Conservation (phyloP, 2,113 vertebrate species). For the Osmerus eperlanus region DNA sequence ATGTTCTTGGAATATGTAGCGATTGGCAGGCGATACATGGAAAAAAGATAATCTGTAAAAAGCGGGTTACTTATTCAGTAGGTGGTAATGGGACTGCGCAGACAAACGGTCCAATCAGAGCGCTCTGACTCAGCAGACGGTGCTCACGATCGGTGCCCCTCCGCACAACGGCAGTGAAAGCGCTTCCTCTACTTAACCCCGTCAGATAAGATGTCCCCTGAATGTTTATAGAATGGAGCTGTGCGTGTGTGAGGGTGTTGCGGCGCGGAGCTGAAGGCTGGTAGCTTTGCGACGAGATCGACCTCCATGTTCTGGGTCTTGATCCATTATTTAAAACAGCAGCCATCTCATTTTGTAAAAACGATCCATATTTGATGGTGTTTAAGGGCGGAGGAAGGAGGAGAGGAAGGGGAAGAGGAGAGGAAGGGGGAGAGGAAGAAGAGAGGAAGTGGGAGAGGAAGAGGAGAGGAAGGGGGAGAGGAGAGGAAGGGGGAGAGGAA, state of each 20-base stretch:
- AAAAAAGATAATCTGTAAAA: conserved; percentile 30
- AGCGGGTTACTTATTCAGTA: conserved; percentile 42
- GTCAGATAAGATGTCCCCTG: background rate
- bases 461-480: background rate
- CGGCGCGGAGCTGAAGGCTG: background rate
- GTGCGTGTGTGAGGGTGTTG: no score
- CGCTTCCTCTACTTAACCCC: no score
- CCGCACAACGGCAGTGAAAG: no score
- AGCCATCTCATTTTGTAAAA: background rate
- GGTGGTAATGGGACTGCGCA: background rate
- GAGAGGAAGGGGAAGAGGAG: background rate
- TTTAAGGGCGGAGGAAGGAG: background rate
- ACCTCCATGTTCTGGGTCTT: conserved; percentile 8
- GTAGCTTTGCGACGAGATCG: background rate
- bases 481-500: no score
- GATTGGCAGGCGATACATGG: conserved; percentile 38
- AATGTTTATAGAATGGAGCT: conserved; percentile 12
- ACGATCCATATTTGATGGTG: conserved; percentile 4
- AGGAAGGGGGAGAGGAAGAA: no score
- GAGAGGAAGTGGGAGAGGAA: background rate
- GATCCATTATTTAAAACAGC: conserved; percentile 20
- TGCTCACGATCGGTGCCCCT: no score
- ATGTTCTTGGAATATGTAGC: background rate
- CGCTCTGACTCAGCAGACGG: no score
- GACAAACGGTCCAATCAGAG: conserved; percentile 5